Conservation (phyloP, 2,113 vertebrate genomes). For the Nestor notabilis region DNA sequence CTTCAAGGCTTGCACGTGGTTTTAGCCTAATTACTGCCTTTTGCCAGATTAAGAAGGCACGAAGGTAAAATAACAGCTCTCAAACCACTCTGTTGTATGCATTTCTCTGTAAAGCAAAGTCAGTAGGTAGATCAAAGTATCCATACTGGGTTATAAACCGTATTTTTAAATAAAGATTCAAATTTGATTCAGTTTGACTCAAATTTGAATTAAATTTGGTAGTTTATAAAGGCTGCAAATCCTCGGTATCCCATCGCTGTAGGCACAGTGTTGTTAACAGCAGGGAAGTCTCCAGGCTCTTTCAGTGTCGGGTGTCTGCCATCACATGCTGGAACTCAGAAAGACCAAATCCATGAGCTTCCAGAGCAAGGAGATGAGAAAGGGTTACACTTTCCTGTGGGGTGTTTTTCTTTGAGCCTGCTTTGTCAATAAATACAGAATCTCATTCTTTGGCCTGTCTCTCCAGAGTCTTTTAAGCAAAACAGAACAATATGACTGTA, state of each 20-base stretch:
- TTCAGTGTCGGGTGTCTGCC: neutral
- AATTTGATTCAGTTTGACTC: neutral
- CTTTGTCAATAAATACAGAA: neutral
- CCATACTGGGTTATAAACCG: neutral
- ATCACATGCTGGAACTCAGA: neutral
- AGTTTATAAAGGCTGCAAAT: neutral
- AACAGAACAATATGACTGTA: neutral
- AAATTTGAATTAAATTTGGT: neutral
- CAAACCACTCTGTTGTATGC: neutral
- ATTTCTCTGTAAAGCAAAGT: neutral
- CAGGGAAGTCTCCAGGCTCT: neutral
- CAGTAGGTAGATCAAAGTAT: neutral
- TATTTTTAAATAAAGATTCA: neutral
- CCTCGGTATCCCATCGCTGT: neutral
- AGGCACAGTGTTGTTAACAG: neutral
- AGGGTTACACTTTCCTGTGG: neutral
- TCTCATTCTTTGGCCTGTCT: neutral
- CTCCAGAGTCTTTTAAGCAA: slow-evolving; percentile 18
- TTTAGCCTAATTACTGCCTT: neutral
- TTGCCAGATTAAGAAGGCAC: neutral
- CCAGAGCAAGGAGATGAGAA: neutral
- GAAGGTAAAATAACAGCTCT: neutral
- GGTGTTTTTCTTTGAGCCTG: neutral
- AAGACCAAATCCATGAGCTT: neutral
- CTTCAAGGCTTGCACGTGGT: neutral